These are phyloP conservation scores for Trachelus troglodyta DNA, from an alignment of 2,888 invertebrate species.

Conservation along the genomic window DNA sequence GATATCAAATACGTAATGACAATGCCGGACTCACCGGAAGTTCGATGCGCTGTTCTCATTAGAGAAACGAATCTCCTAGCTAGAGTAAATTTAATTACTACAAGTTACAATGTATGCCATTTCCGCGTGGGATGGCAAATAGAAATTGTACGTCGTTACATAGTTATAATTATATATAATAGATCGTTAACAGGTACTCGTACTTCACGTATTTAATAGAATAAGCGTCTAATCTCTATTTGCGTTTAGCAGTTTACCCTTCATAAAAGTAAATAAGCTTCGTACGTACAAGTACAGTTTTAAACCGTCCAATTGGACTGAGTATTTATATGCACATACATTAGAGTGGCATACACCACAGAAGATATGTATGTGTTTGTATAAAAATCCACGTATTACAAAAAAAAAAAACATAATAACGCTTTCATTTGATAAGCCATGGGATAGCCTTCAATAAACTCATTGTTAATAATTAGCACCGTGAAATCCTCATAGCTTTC, in stretches of 20 bases:
- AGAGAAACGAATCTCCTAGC: slow-evolving; percentile 44
- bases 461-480: not conserved
- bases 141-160: slow-evolving; percentile 9
- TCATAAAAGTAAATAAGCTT: not conserved
- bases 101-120: slow-evolving; percentile 29
- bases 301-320: not conserved
- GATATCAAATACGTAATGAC: not conserved
- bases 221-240: not conserved
- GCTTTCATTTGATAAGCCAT: not conserved
- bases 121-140: slow-evolving; percentile 37
- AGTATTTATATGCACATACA: not conserved
- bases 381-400: not conserved
- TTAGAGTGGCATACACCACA: not conserved
- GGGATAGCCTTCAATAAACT: not conserved
- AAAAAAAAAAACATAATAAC: not conserved
- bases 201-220: not conserved
- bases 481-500: not conserved
- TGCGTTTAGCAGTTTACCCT: not conserved
- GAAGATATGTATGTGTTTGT: not conserved
- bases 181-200: not conserved
- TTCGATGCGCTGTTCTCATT: slow-evolving; percentile 16
- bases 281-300: not conserved
- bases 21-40: not conserved
- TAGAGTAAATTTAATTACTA: slow-evolving; percentile 42
- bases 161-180: not conserved